phyloP scores from a whole-genome alignment of 2,888 invertebrate species.

The Pammene fasciana region DNA sequence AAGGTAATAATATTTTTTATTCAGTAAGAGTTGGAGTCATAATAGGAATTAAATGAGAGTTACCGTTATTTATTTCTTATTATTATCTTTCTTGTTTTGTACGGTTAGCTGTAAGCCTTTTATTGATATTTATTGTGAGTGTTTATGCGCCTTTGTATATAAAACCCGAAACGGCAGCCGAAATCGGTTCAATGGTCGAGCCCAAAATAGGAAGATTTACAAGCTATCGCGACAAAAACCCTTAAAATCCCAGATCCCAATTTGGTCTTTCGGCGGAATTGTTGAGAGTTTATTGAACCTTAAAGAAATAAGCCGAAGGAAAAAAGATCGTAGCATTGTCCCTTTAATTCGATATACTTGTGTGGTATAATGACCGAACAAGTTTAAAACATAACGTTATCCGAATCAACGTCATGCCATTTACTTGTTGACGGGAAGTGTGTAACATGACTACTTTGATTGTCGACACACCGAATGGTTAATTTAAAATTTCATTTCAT shows the following conservation, averaged over 20 bases:
- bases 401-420: slow-evolving; percentile 26
- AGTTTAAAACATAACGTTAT: slow-evolving; percentile 36
- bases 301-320: slow-evolving; percentile 1
- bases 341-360: slow-evolving; percentile 26
- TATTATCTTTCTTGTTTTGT: slow-evolving; percentile 20
- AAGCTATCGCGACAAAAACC: slow-evolving; percentile 17
- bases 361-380: slow-evolving; percentile 24
- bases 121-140: slow-evolving; percentile 36
- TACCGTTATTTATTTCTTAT: slow-evolving; percentile 36
- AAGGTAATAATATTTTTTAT: slow-evolving; percentile 32
- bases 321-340: slow-evolving; percentile 32
- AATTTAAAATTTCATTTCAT: no score
- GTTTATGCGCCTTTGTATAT: slow-evolving; percentile 31
- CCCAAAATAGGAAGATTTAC: slow-evolving; percentile 19
- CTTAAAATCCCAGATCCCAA: slow-evolving; percentile 9
- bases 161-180: slow-evolving; percentile 26
- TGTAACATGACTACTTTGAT: slow-evolving; percentile 22
- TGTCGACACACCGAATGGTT: slow-evolving; percentile 9
- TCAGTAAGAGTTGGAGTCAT: slow-evolving; percentile 15
- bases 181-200: slow-evolving; percentile 24
- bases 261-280: slow-evolving; percentile 8
- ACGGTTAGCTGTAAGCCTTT: slow-evolving; percentile 13
- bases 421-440: slow-evolving; percentile 28
- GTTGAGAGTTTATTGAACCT: slow-evolving; percentile 21
- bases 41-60: slow-evolving; percentile 26